Base-by-base conservation (phyloP, 1,140 invertebrate species). In the Drosophila asahinai region DNA sequence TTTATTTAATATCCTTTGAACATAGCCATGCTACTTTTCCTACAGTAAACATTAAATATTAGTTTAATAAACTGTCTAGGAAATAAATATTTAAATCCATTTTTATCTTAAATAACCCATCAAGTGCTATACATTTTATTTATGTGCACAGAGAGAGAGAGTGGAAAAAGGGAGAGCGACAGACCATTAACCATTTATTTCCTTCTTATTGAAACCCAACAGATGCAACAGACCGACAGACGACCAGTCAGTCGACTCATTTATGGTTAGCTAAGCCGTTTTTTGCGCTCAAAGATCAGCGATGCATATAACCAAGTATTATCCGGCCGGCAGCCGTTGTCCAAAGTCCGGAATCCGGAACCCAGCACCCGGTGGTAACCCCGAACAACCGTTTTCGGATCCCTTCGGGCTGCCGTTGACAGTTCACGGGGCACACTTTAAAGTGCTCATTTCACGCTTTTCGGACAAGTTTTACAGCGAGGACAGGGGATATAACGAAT, bases 271-370 rank as follows among this genome's bases (percentile, higher is more conserved):
- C 57, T 79, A 84, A 90, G 83, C 77, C 71, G 48, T 81, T 63
- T 81, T 48, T 81, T 42, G 59, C 49, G 58, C 73, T 58, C 59
- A 79, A 77, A 89, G 86, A 89, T 84, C 84, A 89, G 55, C 81
- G 58, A 89, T 65, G 84, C 84, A 90, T 90, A 79, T 86, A 81
- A 89, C 78, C 78, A 68, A 79, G 62, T 71, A 77, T 78, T 89
- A 77, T 87, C 67, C 80, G 76, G n/a, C 49, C 63, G 38, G 42
- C 52, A 55, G 12, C 52, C 15, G 40, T 42, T n/a, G 40, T 7
- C 40, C 15, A 42, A n/a, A 52, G 30, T 27, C 45, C 58, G 51
- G 30, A 38, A 66, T 64, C 71, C 77, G 66, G 38, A 52, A 76
- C 36, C 48, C 54, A 33, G 22, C 30, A 55, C 30, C 64, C 77